Conservation (phyloP, 1,140 invertebrate species). For the Magallana gigas region DNA sequence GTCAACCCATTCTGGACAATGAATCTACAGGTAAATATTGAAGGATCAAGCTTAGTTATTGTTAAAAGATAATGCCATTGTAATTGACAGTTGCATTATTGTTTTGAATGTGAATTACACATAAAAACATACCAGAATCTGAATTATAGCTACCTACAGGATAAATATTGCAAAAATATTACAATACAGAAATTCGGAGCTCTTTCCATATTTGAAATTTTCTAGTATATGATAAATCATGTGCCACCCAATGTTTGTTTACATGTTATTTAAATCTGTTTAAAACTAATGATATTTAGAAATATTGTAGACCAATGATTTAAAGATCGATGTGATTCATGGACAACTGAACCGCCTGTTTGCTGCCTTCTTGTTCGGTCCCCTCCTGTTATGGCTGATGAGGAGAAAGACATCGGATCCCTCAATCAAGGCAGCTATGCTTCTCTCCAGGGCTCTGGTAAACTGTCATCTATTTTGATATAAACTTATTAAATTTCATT, state of each 20-base stretch:
- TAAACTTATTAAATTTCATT: background rate
- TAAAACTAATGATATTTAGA: too few species aligned
- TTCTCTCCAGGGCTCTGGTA: conserved; percentile 45
- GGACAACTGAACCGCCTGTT: conserved; percentile 48
- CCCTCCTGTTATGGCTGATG: conserved; percentile 39
- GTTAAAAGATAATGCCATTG: background rate
- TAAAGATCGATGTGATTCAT: conserved; percentile 45
- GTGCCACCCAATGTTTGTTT: too few species aligned
- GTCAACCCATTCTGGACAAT: conserved; percentile 40
- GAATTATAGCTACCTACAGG: too few species aligned
- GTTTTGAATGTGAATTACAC: too few species aligned
- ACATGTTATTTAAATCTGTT: too few species aligned
- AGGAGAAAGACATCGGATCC: conserved; percentile 35
- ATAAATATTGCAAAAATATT: too few species aligned
- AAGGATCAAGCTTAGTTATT: background rate
- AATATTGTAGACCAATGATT: conserved; percentile 41
- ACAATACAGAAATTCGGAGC: too few species aligned
- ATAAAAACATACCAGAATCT: too few species aligned
- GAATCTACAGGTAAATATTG: conserved; percentile 38
- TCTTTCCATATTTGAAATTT: too few species aligned
- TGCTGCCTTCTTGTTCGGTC: conserved; percentile 44
- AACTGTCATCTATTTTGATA: background rate
- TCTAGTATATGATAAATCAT: too few species aligned
- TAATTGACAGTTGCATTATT: too few species aligned
- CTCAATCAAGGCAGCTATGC: conserved; percentile 21